Evolutionary conservation across 1,140 invertebrate genomes (phyloP).

Genomic region (Paralvinella palmiformis): DNA sequence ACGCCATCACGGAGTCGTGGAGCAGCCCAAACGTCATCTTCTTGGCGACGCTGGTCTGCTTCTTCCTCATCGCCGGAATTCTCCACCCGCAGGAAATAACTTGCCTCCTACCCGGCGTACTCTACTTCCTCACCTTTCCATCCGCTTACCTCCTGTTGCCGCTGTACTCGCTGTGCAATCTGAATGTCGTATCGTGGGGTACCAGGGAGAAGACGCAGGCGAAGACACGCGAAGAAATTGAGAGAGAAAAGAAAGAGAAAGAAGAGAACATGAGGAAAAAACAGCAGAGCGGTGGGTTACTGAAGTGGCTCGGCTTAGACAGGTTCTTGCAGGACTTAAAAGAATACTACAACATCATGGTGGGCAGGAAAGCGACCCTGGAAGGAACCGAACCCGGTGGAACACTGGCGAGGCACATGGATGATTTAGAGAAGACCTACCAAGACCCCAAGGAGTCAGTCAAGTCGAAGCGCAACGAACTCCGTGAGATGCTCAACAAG

Average conservation of each 20-base stretch:
- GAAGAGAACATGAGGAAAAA: conserved; percentile 20
- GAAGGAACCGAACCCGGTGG: conserved; percentile 18
- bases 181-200: conserved; percentile 86
- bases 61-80: conserved; percentile 63
- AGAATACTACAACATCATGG: background rate
- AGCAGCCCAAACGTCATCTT: conserved; percentile 44
- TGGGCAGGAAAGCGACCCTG: background rate
- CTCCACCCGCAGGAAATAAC: conserved; percentile 76
- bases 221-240: conserved; percentile 48
- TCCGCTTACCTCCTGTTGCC: conserved; percentile 89
- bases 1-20: conserved; percentile 34
- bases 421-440: conserved; percentile 25
- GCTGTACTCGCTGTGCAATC: conserved; percentile 83
- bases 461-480: background rate
- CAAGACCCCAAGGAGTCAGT: background rate
- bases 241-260: conserved; percentile 28
- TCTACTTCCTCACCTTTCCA: conserved; percentile 88
- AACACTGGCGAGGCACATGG: conserved; percentile 22
- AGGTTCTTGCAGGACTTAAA: conserved; percentile 1
- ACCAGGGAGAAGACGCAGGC: conserved; percentile 64
- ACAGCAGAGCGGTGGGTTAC: conserved; percentile 20
- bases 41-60: conserved; percentile 34
- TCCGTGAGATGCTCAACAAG: conserved; percentile 9
- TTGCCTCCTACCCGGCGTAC: conserved; percentile 70
- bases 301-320: background rate